A percentile compares a stretch with the other conserved stretches of the same genome.
Evolutionary conservation across 2,797 vertebrate species (phyloP).

Genomic region (Manis pentadactyla): DNA sequence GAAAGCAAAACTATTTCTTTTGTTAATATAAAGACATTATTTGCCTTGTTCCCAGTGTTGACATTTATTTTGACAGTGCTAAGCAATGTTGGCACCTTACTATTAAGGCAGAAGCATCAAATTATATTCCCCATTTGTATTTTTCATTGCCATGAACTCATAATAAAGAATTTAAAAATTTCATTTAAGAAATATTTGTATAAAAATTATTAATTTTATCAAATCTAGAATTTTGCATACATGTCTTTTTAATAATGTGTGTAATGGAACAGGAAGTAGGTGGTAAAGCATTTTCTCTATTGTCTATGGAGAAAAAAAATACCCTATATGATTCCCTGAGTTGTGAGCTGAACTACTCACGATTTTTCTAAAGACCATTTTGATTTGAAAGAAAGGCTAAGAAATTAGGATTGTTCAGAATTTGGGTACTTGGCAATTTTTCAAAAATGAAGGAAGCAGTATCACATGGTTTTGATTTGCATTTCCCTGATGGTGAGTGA

Average conservation of each 20-base stretch:
- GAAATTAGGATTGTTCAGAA: not conserved
- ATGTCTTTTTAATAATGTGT: not conserved
- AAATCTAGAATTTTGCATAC: not conserved
- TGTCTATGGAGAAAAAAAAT: not conserved
- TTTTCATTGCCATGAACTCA: not conserved
- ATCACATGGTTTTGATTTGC: not conserved
- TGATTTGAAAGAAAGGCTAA: not conserved
- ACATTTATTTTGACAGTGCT: not conserved
- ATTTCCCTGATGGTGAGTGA: not conserved
- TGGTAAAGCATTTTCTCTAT: not conserved
- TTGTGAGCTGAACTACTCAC: not conserved
- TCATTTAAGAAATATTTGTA: not conserved
- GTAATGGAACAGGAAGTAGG: not conserved
- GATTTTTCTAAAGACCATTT: not conserved
- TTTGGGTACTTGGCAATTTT: not conserved
- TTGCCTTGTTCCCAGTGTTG: not conserved
- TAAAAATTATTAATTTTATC: not conserved
- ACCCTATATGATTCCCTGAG: not conserved
- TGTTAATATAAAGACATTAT: not conserved
- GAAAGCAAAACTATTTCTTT: not conserved
- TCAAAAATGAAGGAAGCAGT: not conserved
- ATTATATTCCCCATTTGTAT: not conserved
- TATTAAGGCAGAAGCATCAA: not conserved
- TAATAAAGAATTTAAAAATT: too few relatives aligned
- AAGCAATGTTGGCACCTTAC: not conserved